A percentile compares a stretch with the other conserved stretches of the same genome.
These are phyloP conservation scores for Atherinosoma microstoma DNA, from an alignment of 2,797 vertebrate genomes.

Conservation along the genomic window DNA sequence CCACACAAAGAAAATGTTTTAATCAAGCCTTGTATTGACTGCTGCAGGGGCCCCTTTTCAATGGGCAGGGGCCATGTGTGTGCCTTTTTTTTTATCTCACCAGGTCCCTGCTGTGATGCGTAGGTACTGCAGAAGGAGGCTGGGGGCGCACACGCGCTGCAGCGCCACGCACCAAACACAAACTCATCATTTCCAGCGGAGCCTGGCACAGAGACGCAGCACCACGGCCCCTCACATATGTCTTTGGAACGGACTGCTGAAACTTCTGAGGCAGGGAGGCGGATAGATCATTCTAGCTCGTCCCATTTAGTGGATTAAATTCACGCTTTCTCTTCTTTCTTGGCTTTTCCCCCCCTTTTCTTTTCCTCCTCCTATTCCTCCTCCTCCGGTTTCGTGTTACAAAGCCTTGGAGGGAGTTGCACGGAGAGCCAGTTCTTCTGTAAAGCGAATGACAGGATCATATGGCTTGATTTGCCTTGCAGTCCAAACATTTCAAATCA, in stretches of 20 bases:
- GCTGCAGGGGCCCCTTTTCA: constrained; percentile 52
- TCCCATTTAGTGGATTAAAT: constrained; percentile 70
- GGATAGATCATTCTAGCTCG: constrained; percentile 44
- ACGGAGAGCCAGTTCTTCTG: constrained; percentile 77
- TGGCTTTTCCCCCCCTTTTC: constrained; percentile 5
- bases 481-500: constrained; percentile 38
- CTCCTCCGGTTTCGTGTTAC: constrained; percentile 80
- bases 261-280: constrained; percentile 65
- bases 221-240: constrained; percentile 53
- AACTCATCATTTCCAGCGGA: constrained; percentile 55
- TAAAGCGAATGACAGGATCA: constrained; percentile 83
- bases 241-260: constrained; percentile 36
- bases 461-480: constrained; percentile 67
- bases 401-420: constrained; percentile 80
- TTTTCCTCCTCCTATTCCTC: constrained; percentile 48
- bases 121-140: constrained; percentile 72
- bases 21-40: constrained; percentile 40
- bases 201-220: constrained; percentile 70
- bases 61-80: constrained; percentile 76
- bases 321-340: constrained; percentile 53
- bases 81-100: constrained; percentile 48
- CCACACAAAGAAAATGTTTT: constrained; percentile 48
- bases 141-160: constrained; percentile 69
- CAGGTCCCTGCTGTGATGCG: constrained; percentile 69
- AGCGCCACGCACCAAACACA: constrained; percentile 51